Conservation (phyloP, 1,140 invertebrate species). For the Cryptotermes secundus region DNA sequence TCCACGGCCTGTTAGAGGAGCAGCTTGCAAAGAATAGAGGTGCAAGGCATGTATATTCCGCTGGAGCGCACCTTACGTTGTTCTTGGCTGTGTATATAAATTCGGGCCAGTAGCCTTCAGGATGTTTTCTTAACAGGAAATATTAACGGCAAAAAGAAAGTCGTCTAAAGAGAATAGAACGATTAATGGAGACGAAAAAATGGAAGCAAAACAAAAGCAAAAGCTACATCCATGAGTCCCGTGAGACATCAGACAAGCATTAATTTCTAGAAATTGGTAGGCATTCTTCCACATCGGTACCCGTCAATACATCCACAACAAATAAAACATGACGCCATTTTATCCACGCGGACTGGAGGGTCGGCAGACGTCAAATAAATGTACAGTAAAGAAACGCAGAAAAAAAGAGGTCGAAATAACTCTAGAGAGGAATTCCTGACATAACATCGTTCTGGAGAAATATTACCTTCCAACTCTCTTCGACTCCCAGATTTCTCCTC, state of each 20-base stretch:
- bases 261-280: neutral
- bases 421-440: neutral
- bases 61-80: too few relatives aligned
- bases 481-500: neutral
- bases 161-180: too few relatives aligned
- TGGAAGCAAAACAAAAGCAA: too few relatives aligned
- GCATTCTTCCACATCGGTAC: neutral
- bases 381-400: neutral
- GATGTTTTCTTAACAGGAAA: too few relatives aligned
- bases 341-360: neutral
- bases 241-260: neutral
- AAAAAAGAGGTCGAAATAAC: neutral
- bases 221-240: neutral
- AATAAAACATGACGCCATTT: neutral
- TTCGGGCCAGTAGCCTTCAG: too few relatives aligned
- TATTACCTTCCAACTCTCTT: neutral
- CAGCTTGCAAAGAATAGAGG: too few relatives aligned
- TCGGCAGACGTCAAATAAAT: slow-evolving; percentile 9
- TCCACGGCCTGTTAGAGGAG: too few relatives aligned
- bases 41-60: too few relatives aligned
- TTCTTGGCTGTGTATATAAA: too few relatives aligned
- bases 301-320: neutral
- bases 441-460: neutral
- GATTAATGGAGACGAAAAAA: too few relatives aligned
- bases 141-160: too few relatives aligned